Conservation (phyloP, 2,113 vertebrate species). For the Otolemur garnettii region DNA sequence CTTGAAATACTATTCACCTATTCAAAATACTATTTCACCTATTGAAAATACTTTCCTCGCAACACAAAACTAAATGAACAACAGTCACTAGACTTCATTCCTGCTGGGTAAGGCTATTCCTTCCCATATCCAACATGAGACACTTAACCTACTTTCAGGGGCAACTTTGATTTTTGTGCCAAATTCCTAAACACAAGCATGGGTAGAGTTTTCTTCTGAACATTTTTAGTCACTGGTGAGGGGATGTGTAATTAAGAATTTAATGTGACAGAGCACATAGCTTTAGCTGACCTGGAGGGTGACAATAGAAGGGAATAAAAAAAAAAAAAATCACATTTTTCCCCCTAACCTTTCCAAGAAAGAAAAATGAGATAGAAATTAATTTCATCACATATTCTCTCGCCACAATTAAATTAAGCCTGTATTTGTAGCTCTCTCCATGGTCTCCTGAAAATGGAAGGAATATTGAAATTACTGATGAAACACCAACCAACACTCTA, state of each 20-base stretch:
- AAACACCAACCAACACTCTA: not conserved
- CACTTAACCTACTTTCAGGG: not conserved
- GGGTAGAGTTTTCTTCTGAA: not conserved
- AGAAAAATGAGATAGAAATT: not conserved
- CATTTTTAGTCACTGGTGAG: fast-evolving
- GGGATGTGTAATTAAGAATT: not conserved
- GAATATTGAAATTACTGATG: not conserved
- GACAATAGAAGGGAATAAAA: not conserved
- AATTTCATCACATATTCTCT: not conserved
- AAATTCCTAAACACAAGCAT: not conserved
- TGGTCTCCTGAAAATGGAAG: not conserved
- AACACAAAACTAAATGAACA: not conserved
- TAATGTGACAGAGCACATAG: not conserved
- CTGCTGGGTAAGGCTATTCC: not conserved
- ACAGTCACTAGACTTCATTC: not conserved
- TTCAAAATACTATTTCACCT: not conserved
- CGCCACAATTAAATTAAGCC: not conserved
- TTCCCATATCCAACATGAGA: not conserved
- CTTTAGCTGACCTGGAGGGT: not conserved
- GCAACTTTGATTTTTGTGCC: too few relatives aligned
- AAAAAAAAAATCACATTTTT: not conserved
- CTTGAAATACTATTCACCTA: too few relatives aligned
- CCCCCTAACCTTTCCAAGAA: not conserved
- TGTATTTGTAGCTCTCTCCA: not conserved
- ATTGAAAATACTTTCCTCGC: not conserved